These are phyloP conservation scores for Caradrina clavipalpis DNA, from an alignment of 2,888 invertebrate genomes.

Conservation along the genomic window DNA sequence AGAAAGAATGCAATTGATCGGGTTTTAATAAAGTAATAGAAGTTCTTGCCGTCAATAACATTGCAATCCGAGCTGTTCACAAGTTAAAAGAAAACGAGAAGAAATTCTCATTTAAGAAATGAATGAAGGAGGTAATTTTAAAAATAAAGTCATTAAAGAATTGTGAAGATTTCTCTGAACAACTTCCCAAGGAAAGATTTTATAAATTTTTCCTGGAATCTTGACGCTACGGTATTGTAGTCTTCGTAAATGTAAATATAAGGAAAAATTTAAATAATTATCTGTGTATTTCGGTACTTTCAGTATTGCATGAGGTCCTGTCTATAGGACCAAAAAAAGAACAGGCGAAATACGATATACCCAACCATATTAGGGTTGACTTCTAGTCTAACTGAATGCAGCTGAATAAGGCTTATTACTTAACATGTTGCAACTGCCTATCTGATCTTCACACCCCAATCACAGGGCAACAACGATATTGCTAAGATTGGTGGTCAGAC, in stretches of 20 bases:
- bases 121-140: slow-evolving; percentile 42
- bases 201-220: slow-evolving; percentile 24
- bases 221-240: not conserved
- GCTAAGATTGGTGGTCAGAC: too few species aligned
- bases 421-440: too few species aligned
- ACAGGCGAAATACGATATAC: not conserved
- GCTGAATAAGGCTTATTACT: too few species aligned
- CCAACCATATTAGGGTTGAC: too few species aligned
- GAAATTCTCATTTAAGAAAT: slow-evolving; percentile 12
- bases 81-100: slow-evolving; percentile 11
- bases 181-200: slow-evolving; percentile 13
- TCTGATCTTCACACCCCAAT: too few species aligned
- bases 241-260: slow-evolving; percentile 5
- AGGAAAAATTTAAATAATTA: not conserved
- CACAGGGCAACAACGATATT: too few species aligned
- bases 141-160: slow-evolving; percentile 32
- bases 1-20: slow-evolving; percentile 32
- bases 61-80: slow-evolving; percentile 23
- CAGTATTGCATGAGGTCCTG: too few species aligned
- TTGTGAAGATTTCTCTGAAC: slow-evolving; percentile 31
- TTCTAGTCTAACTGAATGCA: too few species aligned
- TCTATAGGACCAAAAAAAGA: not conserved
- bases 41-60: slow-evolving; percentile 33
- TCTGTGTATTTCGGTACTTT: not conserved
- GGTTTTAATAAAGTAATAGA: slow-evolving; percentile 39